Conservation (phyloP, 23 tunicate species). For the Ascidia mentula region DNA sequence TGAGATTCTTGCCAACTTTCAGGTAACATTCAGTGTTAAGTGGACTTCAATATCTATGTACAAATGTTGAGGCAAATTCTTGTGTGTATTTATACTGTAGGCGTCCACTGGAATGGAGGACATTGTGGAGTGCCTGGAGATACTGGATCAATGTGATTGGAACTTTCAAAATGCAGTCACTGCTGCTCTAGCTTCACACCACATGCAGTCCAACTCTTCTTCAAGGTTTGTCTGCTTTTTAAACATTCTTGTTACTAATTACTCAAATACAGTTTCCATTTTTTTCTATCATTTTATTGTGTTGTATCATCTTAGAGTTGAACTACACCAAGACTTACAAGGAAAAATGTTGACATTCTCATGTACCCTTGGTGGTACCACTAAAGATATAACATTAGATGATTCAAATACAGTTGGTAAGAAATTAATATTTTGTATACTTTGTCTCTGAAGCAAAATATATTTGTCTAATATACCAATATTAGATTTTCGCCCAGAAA, state of each 20-base stretch:
- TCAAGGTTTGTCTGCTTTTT: not conserved
- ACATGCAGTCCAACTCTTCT: constrained; percentile 1
- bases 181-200: constrained; percentile 36
- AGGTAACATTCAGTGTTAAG: not conserved
- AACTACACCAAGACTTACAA: too few relatives aligned
- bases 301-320: too few relatives aligned
- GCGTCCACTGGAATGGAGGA: constrained; percentile 79
- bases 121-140: constrained; percentile 58
- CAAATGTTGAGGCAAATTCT: too few relatives aligned
- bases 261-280: not conserved
- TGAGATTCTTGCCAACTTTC: not conserved
- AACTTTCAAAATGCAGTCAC: constrained; percentile 70
- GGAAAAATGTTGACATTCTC: constrained; percentile 35
- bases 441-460: not conserved
- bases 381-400: constrained; percentile 34
- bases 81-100: constrained; percentile 31
- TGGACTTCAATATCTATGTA: not conserved
- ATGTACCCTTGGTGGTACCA: constrained; percentile 32
- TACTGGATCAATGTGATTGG: constrained; percentile 81
- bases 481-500: not conserved
- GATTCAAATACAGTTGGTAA: constrained; percentile 56
- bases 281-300: too few relatives aligned
- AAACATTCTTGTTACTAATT: not conserved
- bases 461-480: not conserved
- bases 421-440: not conserved